Conservation (phyloP, 2,888 invertebrate genomes). For the Drosophila meridionalis region DNA sequence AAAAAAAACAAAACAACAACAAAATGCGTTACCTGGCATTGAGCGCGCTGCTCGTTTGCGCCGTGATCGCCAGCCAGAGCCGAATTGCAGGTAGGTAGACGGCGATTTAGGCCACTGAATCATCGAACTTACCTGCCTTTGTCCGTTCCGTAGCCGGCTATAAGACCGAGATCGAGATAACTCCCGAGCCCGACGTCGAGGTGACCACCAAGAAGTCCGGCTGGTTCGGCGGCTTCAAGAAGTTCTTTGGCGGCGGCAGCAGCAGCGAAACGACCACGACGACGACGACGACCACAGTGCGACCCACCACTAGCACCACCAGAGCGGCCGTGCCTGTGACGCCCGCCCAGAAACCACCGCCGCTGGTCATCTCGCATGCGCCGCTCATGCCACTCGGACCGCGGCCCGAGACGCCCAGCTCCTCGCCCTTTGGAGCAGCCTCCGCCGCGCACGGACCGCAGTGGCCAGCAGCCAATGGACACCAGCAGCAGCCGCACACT, state of each 20-base stretch:
- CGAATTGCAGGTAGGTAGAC: constrained; percentile 75
- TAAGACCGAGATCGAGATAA: constrained; percentile 78
- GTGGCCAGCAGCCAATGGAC: constrained; percentile 61
- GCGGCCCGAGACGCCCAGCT: constrained; percentile 81
- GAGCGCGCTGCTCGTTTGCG: constrained; percentile 59
- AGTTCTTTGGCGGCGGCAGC: constrained; percentile 73
- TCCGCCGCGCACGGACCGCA: constrained; percentile 53
- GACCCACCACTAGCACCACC: constrained; percentile 38
- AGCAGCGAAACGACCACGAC: constrained; percentile 46
- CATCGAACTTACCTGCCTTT: neutral
- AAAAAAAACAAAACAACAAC: constrained; percentile 24
- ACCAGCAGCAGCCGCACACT: neutral
- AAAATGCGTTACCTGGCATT: constrained; percentile 76
- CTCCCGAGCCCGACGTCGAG: constrained; percentile 76
- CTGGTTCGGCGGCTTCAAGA: constrained; percentile 83
- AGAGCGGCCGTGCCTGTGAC: constrained; percentile 15
- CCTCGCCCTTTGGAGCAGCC: constrained; percentile 70
- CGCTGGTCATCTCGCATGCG: constrained; percentile 76
- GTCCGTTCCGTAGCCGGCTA: constrained; percentile 62
- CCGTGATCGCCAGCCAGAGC: constrained; percentile 68
- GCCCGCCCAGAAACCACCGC: constrained; percentile 71
- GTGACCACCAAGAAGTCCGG: constrained; percentile 77
- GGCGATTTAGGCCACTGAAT: neutral
- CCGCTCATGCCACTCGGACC: constrained; percentile 82
- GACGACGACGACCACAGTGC: constrained; percentile 37